Base-by-base conservation (phyloP, 64 coral and sea anemone genomes). In the Pachyseris speciosa region DNA sequence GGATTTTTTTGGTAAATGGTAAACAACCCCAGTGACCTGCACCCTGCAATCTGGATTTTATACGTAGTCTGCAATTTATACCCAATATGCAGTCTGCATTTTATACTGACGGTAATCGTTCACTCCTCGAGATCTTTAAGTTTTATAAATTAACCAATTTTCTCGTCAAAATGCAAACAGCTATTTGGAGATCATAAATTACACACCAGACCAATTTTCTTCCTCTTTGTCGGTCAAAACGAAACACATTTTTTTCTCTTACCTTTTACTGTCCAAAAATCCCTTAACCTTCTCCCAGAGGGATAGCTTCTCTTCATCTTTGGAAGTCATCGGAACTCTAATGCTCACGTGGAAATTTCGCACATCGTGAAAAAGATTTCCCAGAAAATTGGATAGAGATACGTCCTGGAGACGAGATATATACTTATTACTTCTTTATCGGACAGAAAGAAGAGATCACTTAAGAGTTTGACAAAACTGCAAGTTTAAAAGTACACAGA, bases 241-340 rank as follows among this genome's bases (percentile, higher is more conserved):
- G 27, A 61, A 9, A 0, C 12, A 24, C 1, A 5, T 61, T 61
- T 7, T 5, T 25, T 9, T 9, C 20, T 61, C 58, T 28, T 77
- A 81, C 77, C 77, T 81, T 61, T 63, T 7, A 26, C 33, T 81
- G 8, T 81, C 20, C 20, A 38, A 61, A 61, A 39, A 61, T 19
- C 31, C 20, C 15, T 81, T 60, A 0, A 81, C 31, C 13, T 33
- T 57, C 17, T 81, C 53, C 77, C 77, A 81, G 8, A 81, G 9
- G 19, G 53, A 26, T 9, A 40, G 7, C 15, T 61, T 58, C 20
- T 61, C 51, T 5, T 81, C 52, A 57, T 58, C 53, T 36, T 40
- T 57, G 25, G 52, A 2, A 63, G 77, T 61, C 77, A 81, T 81
- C 2, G 11, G 20, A n/a, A 33, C 1, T 37, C n/a, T 7, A 53